These are phyloP conservation scores for Platorchestia sp. DNA, from an alignment of 1,140 invertebrate species.

Conservation along the genomic window DNA sequence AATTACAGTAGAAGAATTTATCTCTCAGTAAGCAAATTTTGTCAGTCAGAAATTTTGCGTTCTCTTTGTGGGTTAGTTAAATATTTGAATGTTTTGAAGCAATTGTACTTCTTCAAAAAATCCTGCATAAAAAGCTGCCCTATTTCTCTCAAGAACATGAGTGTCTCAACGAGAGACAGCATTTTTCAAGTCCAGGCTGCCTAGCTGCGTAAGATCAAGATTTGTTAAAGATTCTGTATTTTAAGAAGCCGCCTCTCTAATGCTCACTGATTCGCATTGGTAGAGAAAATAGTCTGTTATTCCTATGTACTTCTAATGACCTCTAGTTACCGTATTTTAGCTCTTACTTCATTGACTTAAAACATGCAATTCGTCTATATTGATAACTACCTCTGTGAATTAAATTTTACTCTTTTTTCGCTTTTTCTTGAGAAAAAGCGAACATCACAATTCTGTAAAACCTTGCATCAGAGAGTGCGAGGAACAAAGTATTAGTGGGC, in stretches of 20 bases:
- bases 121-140: no score
- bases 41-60: no score
- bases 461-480: not conserved
- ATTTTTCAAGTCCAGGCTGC: not conserved
- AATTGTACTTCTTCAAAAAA: no score
- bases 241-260: not conserved
- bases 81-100: no score
- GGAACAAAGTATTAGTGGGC: not conserved
- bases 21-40: no score
- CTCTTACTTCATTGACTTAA: no score
- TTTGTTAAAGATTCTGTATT: not conserved
- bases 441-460: not conserved
- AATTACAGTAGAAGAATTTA: no score
- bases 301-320: not conserved
- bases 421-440: not conserved
- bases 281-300: not conserved
- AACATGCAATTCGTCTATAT: no score
- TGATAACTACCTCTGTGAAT: not conserved
- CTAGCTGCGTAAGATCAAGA: not conserved
- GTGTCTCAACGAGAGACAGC: no score
- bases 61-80: no score
- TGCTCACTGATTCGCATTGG: not conserved
- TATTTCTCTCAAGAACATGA: no score
- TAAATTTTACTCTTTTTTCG: not conserved
- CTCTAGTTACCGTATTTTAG: no score